Conservation (phyloP, 2,113 vertebrate genomes). For the Dipodomys merriami region DNA sequence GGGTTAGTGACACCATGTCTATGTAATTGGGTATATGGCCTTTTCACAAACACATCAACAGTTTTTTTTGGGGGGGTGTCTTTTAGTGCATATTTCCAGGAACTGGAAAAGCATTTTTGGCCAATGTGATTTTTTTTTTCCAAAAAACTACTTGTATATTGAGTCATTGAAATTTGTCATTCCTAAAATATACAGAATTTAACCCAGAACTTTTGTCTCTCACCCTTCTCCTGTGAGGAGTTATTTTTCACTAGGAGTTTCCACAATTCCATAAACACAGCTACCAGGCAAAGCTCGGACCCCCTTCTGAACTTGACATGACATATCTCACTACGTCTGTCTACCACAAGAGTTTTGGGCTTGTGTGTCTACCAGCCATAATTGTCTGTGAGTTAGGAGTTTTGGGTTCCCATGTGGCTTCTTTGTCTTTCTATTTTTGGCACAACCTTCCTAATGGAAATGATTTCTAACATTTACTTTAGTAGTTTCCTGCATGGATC, state of each 20-base stretch:
- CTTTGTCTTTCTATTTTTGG: background rate
- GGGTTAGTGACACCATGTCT: background rate
- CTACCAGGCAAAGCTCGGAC: background rate
- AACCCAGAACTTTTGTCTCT: background rate
- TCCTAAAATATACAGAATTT: background rate
- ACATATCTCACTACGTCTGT: background rate
- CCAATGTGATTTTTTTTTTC: background rate
- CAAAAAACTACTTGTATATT: background rate
- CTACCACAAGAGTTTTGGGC: background rate
- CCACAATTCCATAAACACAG: background rate
- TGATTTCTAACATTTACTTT: background rate
- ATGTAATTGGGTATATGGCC: background rate
- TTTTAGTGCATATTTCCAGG: background rate
- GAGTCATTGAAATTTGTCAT: background rate
- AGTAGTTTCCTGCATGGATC: background rate
- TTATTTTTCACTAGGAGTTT: background rate
- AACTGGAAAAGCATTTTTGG: background rate
- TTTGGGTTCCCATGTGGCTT: accelerated
- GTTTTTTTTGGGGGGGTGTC: background rate
- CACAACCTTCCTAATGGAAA: background rate
- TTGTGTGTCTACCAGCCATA: accelerated
- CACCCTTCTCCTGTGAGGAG: background rate
- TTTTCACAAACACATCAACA: background rate
- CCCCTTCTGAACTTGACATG: background rate
- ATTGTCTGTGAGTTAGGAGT: background rate